These are phyloP conservation scores for Venusia cambrica DNA, from an alignment of 2,888 invertebrate species.

Conservation along the genomic window DNA sequence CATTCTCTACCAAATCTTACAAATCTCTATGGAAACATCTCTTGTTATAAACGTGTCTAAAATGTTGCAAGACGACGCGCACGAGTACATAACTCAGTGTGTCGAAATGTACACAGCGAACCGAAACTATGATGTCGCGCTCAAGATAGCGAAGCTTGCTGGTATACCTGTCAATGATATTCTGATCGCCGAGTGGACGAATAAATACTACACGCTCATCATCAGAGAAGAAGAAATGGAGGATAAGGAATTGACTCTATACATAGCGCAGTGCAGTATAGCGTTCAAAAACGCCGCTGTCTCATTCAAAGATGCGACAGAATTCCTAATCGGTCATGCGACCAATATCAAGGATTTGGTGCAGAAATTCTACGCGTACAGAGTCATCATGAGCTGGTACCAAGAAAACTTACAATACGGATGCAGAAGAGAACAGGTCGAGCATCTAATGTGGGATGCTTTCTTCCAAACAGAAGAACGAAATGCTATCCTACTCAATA, in stretches of 20 bases:
- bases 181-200: slow-evolving; percentile 77
- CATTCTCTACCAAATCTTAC: slow-evolving; percentile 70
- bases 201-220: slow-evolving; percentile 64
- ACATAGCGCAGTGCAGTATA: slow-evolving; percentile 82
- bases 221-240: slow-evolving; percentile 52
- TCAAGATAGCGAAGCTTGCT: slow-evolving; percentile 79
- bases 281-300: slow-evolving; percentile 83
- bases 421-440: slow-evolving; percentile 59
- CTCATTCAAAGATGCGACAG: slow-evolving; percentile 81
- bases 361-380: slow-evolving; percentile 77
- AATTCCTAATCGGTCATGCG: slow-evolving; percentile 82
- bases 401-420: slow-evolving; percentile 66
- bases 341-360: slow-evolving; percentile 62
- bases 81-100: slow-evolving; percentile 74
- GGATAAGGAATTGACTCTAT: slow-evolving; percentile 63
- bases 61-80: slow-evolving; percentile 61
- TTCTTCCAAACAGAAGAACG: slow-evolving; percentile 58
- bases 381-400: slow-evolving; percentile 73
- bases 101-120: slow-evolving; percentile 73
- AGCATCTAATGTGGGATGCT: slow-evolving; percentile 71
- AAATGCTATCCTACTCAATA: slow-evolving; percentile 50
- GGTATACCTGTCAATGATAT: slow-evolving; percentile 74
- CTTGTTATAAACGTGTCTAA: slow-evolving; percentile 76
- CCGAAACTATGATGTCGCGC: slow-evolving; percentile 78
- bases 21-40: slow-evolving; percentile 80